Conservation (phyloP, 1,140 invertebrate genomes). For the Drosophila tsacasi region DNA sequence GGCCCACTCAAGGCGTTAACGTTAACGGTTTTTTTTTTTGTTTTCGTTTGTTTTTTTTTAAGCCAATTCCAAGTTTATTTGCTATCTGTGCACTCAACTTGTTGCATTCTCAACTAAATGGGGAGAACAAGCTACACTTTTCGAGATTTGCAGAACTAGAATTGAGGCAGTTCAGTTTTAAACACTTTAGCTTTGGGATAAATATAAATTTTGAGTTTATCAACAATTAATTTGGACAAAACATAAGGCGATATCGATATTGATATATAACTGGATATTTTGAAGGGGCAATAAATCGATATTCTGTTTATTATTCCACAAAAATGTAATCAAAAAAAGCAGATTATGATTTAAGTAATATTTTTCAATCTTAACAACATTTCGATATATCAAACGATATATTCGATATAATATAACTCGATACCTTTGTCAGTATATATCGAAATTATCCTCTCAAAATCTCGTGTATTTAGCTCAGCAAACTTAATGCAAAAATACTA, state of each 20-base stretch:
- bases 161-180: background rate
- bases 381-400: background rate
- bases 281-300: no score
- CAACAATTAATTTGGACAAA: no score
- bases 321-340: no score
- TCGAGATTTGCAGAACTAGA: background rate
- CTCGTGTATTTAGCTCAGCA: background rate
- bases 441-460: background rate
- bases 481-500: no score
- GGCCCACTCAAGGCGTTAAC: slow-evolving; percentile 51
- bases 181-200: no score
- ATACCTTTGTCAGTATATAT: background rate
- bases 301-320: no score
- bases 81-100: slow-evolving; percentile 67
- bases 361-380: background rate
- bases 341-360: no score
- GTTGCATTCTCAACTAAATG: slow-evolving; percentile 67
- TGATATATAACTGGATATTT: no score
- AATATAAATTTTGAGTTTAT: no score
- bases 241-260: no score
- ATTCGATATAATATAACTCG: background rate
- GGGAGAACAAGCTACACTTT: slow-evolving; percentile 16
- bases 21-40: slow-evolving; percentile 41
- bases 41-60: slow-evolving; percentile 42
- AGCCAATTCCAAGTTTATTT: slow-evolving; percentile 54